A percentile compares a stretch with the other conserved stretches of the same genome.
Conservation (phyloP, 2,113 vertebrate genomes). For the Zapornia atra region DNA sequence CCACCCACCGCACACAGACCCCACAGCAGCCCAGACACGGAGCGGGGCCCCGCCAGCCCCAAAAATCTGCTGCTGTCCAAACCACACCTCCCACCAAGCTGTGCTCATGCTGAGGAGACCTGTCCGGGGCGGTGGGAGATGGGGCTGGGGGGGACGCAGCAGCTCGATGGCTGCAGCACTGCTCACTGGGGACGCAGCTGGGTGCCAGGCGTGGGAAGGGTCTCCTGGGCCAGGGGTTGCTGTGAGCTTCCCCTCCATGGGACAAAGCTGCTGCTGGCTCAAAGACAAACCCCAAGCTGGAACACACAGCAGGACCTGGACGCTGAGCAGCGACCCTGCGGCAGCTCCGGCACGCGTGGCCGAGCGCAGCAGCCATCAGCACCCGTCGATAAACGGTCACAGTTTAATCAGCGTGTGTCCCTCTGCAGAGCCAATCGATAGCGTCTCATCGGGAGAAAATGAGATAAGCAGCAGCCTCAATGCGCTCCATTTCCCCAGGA, state of each 20-base stretch:
- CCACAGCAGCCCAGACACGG: accelerated
- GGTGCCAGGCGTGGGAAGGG: not conserved
- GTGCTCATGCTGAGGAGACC: accelerated
- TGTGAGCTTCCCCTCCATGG: not conserved
- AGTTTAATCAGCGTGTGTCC: not conserved
- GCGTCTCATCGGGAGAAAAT: slow-evolving; percentile 34
- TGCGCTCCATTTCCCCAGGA: not conserved
- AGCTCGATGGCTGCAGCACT: not conserved
- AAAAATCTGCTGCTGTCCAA: not conserved
- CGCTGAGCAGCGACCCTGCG: accelerated
- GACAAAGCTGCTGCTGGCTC: not conserved
- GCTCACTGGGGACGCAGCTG: not conserved
- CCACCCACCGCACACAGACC: accelerated
- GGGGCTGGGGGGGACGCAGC: not conserved
- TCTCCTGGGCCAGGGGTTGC: not conserved
- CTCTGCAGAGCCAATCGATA: not conserved
- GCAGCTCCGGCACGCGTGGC: not conserved
- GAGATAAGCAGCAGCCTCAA: slow-evolving; percentile 45
- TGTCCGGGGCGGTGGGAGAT: not conserved
- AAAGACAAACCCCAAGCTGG: not conserved
- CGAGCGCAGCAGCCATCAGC: not conserved
- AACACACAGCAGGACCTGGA: not conserved
- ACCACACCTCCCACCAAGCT: accelerated
- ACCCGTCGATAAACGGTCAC: not conserved
- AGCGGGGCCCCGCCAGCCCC: accelerated